Conservation (phyloP, 2,113 vertebrate species). For the Grus americana region DNA sequence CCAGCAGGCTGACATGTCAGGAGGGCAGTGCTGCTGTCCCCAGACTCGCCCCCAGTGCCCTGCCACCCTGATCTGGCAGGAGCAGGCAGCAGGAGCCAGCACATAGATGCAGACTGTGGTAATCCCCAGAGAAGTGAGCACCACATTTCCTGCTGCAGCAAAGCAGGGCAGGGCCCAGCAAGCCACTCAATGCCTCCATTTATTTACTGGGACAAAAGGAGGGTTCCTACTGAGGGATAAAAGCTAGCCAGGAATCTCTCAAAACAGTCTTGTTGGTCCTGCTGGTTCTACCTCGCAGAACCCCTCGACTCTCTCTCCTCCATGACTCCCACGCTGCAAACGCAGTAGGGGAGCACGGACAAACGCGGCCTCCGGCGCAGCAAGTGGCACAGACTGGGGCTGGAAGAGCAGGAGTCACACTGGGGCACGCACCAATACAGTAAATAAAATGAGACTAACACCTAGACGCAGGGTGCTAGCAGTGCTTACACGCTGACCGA, state of each 20-base stretch:
- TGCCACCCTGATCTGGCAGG: not conserved
- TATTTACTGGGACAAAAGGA: not conserved
- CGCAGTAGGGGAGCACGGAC: not conserved
- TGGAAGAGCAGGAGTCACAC: not conserved
- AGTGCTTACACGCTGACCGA: not conserved
- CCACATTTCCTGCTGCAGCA: not conserved
- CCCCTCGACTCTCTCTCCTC: not conserved
- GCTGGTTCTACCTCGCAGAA: not conserved
- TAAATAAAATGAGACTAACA: not conserved
- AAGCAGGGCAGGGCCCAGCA: not conserved
- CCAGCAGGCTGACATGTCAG: not conserved
- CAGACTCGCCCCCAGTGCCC: accelerated
- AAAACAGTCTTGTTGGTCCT: not conserved
- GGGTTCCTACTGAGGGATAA: not conserved
- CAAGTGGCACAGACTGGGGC: not conserved
- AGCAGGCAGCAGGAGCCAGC: not conserved
- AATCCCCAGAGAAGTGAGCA: not conserved
- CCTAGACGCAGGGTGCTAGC: not conserved
- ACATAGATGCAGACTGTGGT: not conserved
- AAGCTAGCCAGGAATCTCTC: not conserved
- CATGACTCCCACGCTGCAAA: not conserved
- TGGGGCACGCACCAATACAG: not conserved
- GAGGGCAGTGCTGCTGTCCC: not conserved
- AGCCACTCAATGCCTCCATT: not conserved
- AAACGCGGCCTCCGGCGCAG: not conserved